These are phyloP conservation scores for Phrynosoma platyrhinos DNA, from an alignment of 2,113 vertebrate species.

Conservation along the genomic window DNA sequence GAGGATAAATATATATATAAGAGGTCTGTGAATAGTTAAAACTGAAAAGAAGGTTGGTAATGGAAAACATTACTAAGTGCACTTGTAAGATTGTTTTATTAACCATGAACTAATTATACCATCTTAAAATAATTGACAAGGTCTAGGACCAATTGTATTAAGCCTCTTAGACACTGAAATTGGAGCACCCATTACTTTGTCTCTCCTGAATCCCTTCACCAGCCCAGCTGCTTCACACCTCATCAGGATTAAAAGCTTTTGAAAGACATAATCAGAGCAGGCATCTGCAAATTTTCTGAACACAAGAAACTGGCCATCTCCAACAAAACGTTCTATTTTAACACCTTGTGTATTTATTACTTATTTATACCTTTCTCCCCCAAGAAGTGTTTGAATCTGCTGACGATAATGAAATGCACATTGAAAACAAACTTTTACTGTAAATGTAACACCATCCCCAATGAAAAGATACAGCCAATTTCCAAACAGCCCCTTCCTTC, in stretches of 20 bases:
- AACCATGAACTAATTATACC: constrained; percentile 55
- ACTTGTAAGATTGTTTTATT: constrained; percentile 52
- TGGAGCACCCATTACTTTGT: constrained; percentile 41
- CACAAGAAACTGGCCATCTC: constrained; percentile 35
- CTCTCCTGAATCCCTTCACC: constrained; percentile 47
- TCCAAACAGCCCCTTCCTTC: not conserved
- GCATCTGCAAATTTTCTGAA: constrained; percentile 64
- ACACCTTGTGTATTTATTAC: not conserved
- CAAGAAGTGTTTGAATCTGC: not conserved
- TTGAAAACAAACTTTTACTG: not conserved
- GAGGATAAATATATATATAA: constrained; percentile 46
- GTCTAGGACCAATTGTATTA: constrained; percentile 38
- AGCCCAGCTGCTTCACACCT: constrained; percentile 54
- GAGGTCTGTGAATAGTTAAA: constrained; percentile 67
- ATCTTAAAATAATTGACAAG: constrained; percentile 57
- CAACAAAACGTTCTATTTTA: constrained; percentile 49
- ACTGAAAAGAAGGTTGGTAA: constrained; percentile 50
- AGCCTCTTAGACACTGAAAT: constrained; percentile 12
- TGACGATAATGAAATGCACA: not conserved
- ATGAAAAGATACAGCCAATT: not conserved
- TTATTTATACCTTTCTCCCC: not conserved
- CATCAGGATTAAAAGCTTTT: constrained; percentile 47
- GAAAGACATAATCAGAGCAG: constrained; percentile 60
- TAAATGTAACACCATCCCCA: not conserved
- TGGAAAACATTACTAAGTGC: constrained; percentile 5